Evolutionary conservation across 1,140 invertebrate species (phyloP).

Genomic region (Myzus persicae): DNA sequence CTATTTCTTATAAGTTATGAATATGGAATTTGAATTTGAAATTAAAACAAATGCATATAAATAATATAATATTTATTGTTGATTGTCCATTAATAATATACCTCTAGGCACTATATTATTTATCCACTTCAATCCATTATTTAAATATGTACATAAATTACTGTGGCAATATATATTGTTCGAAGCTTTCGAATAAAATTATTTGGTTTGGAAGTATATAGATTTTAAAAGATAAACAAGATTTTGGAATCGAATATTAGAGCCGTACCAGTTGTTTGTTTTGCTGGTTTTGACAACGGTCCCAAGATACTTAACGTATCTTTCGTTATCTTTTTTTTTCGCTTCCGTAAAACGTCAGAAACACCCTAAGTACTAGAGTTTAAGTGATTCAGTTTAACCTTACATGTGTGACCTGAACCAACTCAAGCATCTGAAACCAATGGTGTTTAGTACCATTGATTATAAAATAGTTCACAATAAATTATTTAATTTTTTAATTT

Average conservation of each 20-base stretch:
- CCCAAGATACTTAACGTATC: slow-evolving; percentile 31
- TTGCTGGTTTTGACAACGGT: slow-evolving; percentile 50
- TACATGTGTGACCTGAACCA: slow-evolving; percentile 5
- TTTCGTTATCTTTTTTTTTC: slow-evolving; percentile 35
- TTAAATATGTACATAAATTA: neutral
- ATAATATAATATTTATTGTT: neutral
- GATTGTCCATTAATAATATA: neutral
- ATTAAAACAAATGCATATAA: neutral
- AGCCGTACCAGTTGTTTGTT: slow-evolving; percentile 16
- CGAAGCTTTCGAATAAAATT: neutral
- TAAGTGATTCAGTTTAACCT: slow-evolving; percentile 37
- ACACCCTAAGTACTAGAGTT: slow-evolving; percentile 25
- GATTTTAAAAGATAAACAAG: slow-evolving; percentile 17
- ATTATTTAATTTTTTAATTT: neutral
- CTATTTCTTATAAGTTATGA: neutral
- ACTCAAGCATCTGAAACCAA: neutral
- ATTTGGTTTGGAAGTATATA: neutral
- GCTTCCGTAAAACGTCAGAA: slow-evolving; percentile 37
- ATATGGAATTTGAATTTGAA: too few species aligned
- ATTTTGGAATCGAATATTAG: slow-evolving; percentile 6
- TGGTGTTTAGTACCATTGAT: neutral
- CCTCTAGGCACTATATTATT: neutral
- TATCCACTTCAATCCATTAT: too few species aligned
- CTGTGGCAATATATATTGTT: neutral
- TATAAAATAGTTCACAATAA: slow-evolving; percentile 21